Conservation (phyloP, 1,140 invertebrate species). For the Hydropsyche tenuis region DNA sequence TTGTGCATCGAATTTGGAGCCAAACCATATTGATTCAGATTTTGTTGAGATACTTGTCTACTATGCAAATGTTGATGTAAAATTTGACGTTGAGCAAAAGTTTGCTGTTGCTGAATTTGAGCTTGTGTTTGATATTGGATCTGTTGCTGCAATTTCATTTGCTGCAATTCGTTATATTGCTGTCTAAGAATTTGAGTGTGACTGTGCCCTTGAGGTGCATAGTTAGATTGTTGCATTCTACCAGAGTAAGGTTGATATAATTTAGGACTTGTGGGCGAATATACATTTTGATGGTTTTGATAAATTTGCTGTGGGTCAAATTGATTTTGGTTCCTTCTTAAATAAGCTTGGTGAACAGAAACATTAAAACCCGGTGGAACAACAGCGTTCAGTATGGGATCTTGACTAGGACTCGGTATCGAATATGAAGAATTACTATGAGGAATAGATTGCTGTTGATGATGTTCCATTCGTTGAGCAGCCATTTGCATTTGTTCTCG, state of each 20-base stretch:
- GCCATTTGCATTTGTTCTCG: slow-evolving; percentile 54
- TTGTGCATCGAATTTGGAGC: slow-evolving; percentile 26
- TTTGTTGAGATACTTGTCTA: slow-evolving; percentile 57
- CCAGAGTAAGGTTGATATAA: slow-evolving; percentile 60
- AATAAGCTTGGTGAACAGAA: slow-evolving; percentile 62
- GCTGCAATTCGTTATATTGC: slow-evolving; percentile 67
- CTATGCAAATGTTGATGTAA: slow-evolving; percentile 62
- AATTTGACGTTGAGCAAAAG: slow-evolving; percentile 66
- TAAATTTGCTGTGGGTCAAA: slow-evolving; percentile 62
- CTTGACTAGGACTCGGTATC: slow-evolving; percentile 40
- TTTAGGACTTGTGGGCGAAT: slow-evolving; percentile 59
- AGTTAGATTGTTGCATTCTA: slow-evolving; percentile 53
- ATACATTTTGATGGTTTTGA: slow-evolving; percentile 62
- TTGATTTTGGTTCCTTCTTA: slow-evolving; percentile 61
- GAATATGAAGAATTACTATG: slow-evolving; percentile 53
- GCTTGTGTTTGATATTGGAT: slow-evolving; percentile 67
- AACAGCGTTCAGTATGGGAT: slow-evolving; percentile 46
- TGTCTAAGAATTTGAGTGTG: slow-evolving; percentile 64
- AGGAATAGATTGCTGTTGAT: slow-evolving; percentile 54
- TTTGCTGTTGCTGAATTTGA: slow-evolving; percentile 67
- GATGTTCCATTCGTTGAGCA: slow-evolving; percentile 59
- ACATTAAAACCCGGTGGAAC: slow-evolving; percentile 62
- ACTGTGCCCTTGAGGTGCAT: slow-evolving; percentile 53
- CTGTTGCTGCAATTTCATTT: slow-evolving; percentile 68
- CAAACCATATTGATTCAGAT: slow-evolving; percentile 43